Evolutionary conservation across 2,888 invertebrate species (phyloP), one percentile per base, ranked within the genome.

Genomic region (Caenorhabditis imperialis): DNA sequence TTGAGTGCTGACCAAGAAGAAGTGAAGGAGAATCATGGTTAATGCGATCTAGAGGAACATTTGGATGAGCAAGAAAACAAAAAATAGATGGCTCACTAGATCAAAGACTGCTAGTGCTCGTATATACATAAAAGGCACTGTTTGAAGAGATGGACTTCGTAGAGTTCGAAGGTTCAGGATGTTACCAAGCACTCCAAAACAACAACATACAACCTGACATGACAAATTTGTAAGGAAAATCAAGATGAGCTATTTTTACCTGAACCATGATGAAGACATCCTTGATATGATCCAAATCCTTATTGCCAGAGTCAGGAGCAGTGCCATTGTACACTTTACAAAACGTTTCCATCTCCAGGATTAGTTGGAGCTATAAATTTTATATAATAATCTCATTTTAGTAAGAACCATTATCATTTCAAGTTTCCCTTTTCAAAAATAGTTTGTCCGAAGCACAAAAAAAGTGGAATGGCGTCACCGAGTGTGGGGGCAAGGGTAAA

Each of bases 81-180:
- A 37, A 30, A 3, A 18, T 22, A 14, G 2, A 30, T n/a, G 12
- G 7, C 8, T 8, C 40, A 93, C 89, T 57, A 93, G 90, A 37
- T 93, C 93, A 14, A 93, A 93, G 3, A 92, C 91, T n/a, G 93
- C 93, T 86, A 93, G 92, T 57, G 93, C 93, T 91, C 90, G 88
- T 20, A 90, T 92, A 89, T 93, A 93, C 88, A 93, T 92, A 88
- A 93, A 93, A 40, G 93, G 93, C 0, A 93, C 92, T 42, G 93
- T 93, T 81, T 93, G 91, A 92, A 93, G 92, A 82, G 93, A 92
- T 75, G 92, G 91, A 72, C 93, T 91, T 40, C 93, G 93, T 73
- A 94, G 91, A 20, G 94, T 93, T 81, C 93, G 90, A 79, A 94
- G 90, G 89, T 93, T 94, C 78, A 94, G 91, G 40, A 93, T 90